Evolutionary conservation across 2,797 vertebrate species (phyloP), one percentile per base, ranked within the genome.

Genomic region (Clamator glandarius): DNA sequence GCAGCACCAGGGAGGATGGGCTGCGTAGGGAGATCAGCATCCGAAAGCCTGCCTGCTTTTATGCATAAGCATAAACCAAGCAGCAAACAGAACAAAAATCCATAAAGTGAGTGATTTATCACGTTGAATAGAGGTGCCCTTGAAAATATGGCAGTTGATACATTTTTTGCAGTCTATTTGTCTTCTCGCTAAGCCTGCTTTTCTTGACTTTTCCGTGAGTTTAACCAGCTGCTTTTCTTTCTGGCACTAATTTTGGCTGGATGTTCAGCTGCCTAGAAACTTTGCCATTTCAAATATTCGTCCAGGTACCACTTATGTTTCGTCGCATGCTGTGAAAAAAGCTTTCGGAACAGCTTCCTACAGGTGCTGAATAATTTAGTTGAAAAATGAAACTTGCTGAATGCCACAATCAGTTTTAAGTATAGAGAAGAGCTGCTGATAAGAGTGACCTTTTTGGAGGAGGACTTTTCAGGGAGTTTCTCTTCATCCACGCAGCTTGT

Each of bases 351-450:
- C 39, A 62, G 78, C 58, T 94, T 96, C 89, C 94, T 85, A 83
- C 73, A 91, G 82, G 87, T 91, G 36, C 50, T 83, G 95, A 92
- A 87, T 95, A 89, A 91, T 91, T 94, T 85, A 83, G 82, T 63
- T 92, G 87, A 64, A 68, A 89, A 96, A 92, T 91, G 76, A 87
- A 94, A 93, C 58, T 89, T 64, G 64, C 89, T 89, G 92, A 96
- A 96, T 96, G 79, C 87, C 89, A 93, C 89, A 93, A 91, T 92
- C 89, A 90, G 84, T 83, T 87, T 84, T 80, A 87, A 95, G 84
- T 87, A 70, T 84, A 68, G 23, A 87, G 87, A 93, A 89, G 82
- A 89, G 73, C 74, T 91, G 44, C 82, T 92, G 87, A 69, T 92
- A 91, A 91, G 72, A 87, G 57, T 93, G 92, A 93, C 93, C 92